phyloP scores from a whole-genome alignment of 2,113 vertebrate genomes.

The Eurystomus gularis region DNA sequence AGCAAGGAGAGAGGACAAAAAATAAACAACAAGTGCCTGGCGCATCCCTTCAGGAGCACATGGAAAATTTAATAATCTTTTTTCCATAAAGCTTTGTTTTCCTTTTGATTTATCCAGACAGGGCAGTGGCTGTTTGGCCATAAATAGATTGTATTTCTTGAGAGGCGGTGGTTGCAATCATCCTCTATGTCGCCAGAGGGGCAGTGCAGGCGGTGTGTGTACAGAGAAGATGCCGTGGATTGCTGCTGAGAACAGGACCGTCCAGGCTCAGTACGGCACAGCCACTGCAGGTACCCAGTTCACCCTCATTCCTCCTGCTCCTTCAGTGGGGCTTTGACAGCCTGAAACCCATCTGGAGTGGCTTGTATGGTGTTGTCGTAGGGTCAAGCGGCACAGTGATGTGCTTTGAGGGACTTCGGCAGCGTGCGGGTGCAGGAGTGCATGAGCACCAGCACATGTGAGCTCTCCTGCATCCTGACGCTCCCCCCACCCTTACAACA shows the following conservation, averaged over 20 bases:
- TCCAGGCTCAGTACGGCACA: not conserved
- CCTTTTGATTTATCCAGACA: conserved; percentile 65
- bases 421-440: not conserved
- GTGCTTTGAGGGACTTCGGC: rapidly evolving
- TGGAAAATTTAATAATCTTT: conserved; percentile 75
- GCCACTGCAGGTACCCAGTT: not conserved
- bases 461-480: not conserved
- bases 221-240: not conserved
- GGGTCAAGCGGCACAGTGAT: not conserved
- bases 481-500: no score
- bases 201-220: not conserved
- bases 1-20: conserved; percentile 38
- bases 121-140: conserved; percentile 55
- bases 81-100: conserved; percentile 73
- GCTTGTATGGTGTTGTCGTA: not conserved
- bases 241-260: not conserved
- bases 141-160: conserved; percentile 66
- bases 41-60: conserved; percentile 53
- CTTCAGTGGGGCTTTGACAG: not conserved
- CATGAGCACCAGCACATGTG: rapidly evolving
- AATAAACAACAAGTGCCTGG: conserved; percentile 56
- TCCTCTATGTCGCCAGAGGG: not conserved
- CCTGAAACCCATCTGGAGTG: no score
- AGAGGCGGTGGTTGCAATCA: not conserved
- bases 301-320: not conserved